A percentile compares a stretch with the other conserved stretches of the same genome.
phyloP scores from a whole-genome alignment of 2,113 vertebrate genomes.

The Athene noctua region DNA sequence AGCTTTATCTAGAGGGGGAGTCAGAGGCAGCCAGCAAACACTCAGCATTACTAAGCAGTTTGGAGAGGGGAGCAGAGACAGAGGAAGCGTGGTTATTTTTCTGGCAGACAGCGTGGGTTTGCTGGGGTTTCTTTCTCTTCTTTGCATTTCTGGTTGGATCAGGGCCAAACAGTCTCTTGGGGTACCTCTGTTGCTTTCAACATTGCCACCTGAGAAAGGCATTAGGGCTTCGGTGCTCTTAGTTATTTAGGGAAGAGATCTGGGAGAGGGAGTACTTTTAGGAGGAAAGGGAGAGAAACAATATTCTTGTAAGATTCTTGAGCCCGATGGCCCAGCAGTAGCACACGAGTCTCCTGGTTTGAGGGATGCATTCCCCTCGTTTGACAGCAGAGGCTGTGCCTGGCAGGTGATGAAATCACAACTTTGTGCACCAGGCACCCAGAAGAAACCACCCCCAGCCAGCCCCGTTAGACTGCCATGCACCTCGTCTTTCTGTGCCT shows the following conservation, averaged over 20 bases:
- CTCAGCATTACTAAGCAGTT: background rate
- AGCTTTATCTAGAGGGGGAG: background rate
- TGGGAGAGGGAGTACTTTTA: background rate
- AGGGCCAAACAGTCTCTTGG: background rate
- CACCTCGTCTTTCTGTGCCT: background rate
- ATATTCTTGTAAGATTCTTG: background rate
- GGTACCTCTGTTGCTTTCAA: background rate
- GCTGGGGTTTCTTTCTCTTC: background rate
- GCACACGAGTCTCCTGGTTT: background rate
- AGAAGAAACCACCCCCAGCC: background rate
- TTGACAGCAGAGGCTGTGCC: background rate
- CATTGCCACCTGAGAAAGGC: background rate
- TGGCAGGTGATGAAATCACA: background rate
- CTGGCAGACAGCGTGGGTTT: accelerated
- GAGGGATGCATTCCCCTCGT: background rate
- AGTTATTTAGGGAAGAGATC: background rate
- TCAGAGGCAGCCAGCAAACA: background rate
- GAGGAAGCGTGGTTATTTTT: background rate
- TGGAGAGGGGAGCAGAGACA: background rate
- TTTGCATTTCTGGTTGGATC: background rate
- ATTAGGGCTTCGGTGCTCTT: background rate
- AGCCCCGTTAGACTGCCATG: background rate
- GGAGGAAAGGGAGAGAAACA: background rate
- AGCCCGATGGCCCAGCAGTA: background rate
- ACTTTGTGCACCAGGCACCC: background rate